Percentiles rank a stretch among this genome's conserved stretches.
These are phyloP conservation scores for Malacoraja senta DNA, from an alignment of 2,797 vertebrate species.

Conservation along the genomic window DNA sequence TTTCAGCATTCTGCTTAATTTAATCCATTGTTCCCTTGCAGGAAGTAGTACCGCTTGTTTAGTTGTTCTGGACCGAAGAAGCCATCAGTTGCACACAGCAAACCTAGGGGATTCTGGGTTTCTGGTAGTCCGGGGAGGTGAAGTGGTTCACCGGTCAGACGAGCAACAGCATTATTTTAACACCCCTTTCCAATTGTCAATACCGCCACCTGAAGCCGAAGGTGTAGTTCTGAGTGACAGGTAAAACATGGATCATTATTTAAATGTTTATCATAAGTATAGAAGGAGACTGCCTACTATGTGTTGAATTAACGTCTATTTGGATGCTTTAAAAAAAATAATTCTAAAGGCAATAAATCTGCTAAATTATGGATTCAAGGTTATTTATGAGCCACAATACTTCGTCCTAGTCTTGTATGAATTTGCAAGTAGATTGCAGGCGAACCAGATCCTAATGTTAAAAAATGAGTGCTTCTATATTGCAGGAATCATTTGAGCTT, in stretches of 20 bases:
- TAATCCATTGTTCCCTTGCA: conserved; percentile 46
- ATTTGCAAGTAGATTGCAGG: not conserved
- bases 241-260: conserved; percentile 52
- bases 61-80: conserved; percentile 85
- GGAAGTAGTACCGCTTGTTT: conserved; percentile 97
- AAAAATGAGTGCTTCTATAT: not conserved
- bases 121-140: conserved; percentile 85
- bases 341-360: not conserved
- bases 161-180: conserved; percentile 99
- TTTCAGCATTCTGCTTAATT: not conserved
- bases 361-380: not conserved
- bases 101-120: conserved; percentile 96
- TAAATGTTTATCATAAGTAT: not conserved
- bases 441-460: not conserved
- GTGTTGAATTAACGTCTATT: not conserved
- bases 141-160: conserved; percentile 92
- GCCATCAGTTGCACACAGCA: conserved; percentile 85
- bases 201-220: conserved; percentile 85
- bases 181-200: conserved; percentile 95
- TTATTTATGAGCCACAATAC: not conserved
- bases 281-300: not conserved
- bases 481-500: not conserved
- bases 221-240: conserved; percentile 91
- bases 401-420: not conserved
- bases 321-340: not conserved